Conservation (phyloP, 1,140 invertebrate species). For the Musca domestica region DNA sequence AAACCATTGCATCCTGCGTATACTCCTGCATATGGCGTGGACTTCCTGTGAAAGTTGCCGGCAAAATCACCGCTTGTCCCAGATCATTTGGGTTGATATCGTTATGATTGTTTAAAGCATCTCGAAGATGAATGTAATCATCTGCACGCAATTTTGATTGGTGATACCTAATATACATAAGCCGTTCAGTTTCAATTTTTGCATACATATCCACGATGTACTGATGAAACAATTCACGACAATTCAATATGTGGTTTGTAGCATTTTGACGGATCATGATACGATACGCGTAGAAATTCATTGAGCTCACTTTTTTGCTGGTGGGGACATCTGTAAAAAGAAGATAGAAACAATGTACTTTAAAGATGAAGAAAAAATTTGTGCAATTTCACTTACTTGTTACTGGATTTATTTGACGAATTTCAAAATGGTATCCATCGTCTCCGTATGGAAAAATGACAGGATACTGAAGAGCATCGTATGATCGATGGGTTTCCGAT, state of each 20-base stretch:
- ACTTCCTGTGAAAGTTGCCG: constrained; percentile 51
- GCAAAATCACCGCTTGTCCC: constrained; percentile 52
- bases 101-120: constrained; percentile 33
- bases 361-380: neutral
- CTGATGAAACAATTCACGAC: constrained; percentile 37
- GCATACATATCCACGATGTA: constrained; percentile 25
- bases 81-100: constrained; percentile 40
- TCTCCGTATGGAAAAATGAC: constrained; percentile 54
- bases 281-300: constrained; percentile 52
- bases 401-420: constrained; percentile 5
- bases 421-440: constrained; percentile 45
- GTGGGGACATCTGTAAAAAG: constrained; percentile 11
- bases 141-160: constrained; percentile 55
- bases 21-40: constrained; percentile 56
- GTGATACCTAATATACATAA: constrained; percentile 51
- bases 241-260: too few relatives aligned
- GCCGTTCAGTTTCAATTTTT: constrained; percentile 56
- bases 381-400: neutral
- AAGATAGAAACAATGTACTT: neutral
- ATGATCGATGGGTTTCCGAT: constrained; percentile 48
- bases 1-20: constrained; percentile 55
- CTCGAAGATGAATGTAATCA: constrained; percentile 54
- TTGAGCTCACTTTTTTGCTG: constrained; percentile 50
- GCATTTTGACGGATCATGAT: constrained; percentile 52
- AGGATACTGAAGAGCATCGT: constrained; percentile 55